A percentile compares a stretch with the other conserved stretches of the same genome.
Evolutionary conservation across 2,888 invertebrate genomes (phyloP).

Genomic region (Calameuta filiformis): DNA sequence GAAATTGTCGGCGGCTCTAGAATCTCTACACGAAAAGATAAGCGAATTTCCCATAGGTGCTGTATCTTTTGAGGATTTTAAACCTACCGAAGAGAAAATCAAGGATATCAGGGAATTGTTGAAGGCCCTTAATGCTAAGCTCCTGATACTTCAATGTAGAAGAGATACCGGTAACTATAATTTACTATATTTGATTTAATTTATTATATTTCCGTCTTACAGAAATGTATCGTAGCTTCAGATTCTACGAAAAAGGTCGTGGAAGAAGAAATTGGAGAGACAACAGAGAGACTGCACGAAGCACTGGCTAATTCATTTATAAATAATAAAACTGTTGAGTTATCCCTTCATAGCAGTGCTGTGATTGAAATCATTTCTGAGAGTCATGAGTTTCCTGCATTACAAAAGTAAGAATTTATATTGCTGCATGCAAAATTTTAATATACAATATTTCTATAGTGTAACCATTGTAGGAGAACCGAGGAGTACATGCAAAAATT

Average conservation of each 20-base stretch:
- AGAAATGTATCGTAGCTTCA: neutral
- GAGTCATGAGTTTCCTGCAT: conserved; percentile 20
- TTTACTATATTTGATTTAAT: neutral
- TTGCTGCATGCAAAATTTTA: neutral
- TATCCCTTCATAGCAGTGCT: conserved; percentile 36
- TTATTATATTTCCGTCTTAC: neutral
- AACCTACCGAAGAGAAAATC: conserved; percentile 39
- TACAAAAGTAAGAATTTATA: conserved; percentile 29
- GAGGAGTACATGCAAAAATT: conserved; percentile 28
- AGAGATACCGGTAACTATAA: conserved; percentile 28
- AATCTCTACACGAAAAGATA: conserved; percentile 22
- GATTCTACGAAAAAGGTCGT: neutral
- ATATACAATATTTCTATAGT: conserved; percentile 3
- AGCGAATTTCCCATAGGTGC: conserved; percentile 40
- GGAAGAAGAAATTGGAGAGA: conserved; percentile 6
- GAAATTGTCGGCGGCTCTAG: conserved; percentile 23
- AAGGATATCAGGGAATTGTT: conserved; percentile 24
- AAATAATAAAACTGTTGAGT: conserved; percentile 25
- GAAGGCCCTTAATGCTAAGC: conserved; percentile 32
- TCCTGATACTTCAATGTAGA: conserved; percentile 32
- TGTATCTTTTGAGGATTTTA: conserved; percentile 36
- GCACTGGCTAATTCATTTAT: conserved; percentile 25
- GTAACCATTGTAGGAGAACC: conserved; percentile 31
- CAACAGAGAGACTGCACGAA: conserved; percentile 24
- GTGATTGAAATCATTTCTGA: conserved; percentile 31